Percentiles rank a stretch among this genome's conserved stretches.
Conservation (phyloP, 2,888 invertebrate species). For the Machimus atricapillus region DNA sequence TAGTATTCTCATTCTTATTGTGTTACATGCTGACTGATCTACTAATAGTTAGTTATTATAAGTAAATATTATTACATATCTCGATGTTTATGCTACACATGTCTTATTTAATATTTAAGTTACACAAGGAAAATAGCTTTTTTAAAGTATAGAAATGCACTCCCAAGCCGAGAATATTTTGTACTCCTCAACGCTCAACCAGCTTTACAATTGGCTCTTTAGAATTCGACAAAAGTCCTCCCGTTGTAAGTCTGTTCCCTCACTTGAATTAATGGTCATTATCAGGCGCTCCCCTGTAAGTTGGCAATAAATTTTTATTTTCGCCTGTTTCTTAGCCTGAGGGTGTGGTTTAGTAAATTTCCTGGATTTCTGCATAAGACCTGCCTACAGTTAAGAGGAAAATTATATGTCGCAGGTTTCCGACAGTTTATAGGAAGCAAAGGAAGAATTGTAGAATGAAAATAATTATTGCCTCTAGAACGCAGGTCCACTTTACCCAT, state of each 20-base stretch:
- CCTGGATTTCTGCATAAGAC: conserved; percentile 8
- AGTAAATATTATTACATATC: not conserved
- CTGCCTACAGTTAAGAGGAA: conserved; percentile 31
- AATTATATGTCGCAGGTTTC: not conserved
- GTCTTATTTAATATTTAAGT: too few relatives aligned
- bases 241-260: conserved; percentile 1
- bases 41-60: not conserved
- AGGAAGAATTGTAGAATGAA: not conserved
- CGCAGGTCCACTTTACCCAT: not conserved
- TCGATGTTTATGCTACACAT: too few relatives aligned
- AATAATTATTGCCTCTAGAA: conserved; percentile 26
- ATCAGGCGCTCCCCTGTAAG: conserved; percentile 24
- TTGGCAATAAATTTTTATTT: conserved; percentile 38
- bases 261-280: conserved; percentile 32
- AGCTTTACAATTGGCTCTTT: not conserved
- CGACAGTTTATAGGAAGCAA: not conserved
- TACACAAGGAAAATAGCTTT: not conserved
- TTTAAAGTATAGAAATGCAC: not conserved
- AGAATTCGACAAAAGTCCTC: not conserved
- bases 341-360: conserved; percentile 32
- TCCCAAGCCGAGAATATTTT: not conserved
- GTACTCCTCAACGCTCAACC: not conserved
- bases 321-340: conserved; percentile 13
- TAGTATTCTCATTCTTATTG: too few relatives aligned
- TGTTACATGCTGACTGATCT: too few relatives aligned